Base-by-base conservation (phyloP, 2,888 invertebrate species). In the Acleris literana region DNA sequence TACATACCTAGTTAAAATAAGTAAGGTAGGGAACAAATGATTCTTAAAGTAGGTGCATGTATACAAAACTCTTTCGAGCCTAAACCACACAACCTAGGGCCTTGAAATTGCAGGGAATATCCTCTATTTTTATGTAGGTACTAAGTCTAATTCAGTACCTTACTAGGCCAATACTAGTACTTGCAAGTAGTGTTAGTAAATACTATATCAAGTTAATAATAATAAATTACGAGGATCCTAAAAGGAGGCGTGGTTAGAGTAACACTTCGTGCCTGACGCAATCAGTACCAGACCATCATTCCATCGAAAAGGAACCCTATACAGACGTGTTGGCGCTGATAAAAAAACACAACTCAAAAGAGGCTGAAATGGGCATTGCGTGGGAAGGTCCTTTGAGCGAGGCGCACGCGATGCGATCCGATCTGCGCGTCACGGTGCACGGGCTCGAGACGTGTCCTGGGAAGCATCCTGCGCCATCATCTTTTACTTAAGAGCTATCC, bases 401-500 rank as follows among this genome's bases (percentile, higher is more conserved):
- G 70, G 63, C 46, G 67, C 69, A 66, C 69, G 69, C 69, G 58
- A 66, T 33, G 44, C 43, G 68, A 70, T 70, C 16, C 66, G 68
- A 73, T 70, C 73, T 64, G 58, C 22, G 20, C 70, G 70, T 72
- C 71, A 73, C 66, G 72, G 59, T 70, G 70, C n/a, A 33, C 66
- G 64, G 16, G 43, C 54, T 33, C 51, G 39, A 57, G 16, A 25
- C 29, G 29, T 48, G 44, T 49, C 54, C 20, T 44, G 17, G 3
- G 53, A n/a, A 13, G 39, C 46, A 46, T 46, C 46, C 46, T 44
- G 44, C 43, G 43, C 2, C 6, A 7, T 29, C 29, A 20, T 20
- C 20, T 2, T 20, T 20, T 20, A 20, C 20, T 20, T 20, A 20
- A 20, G 20, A 20, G 20, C 20, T 20, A 20, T 20, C 20, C 2